These are phyloP conservation scores for Tichodroma muraria DNA, from an alignment of 2,113 vertebrate species.

Conservation along the genomic window DNA sequence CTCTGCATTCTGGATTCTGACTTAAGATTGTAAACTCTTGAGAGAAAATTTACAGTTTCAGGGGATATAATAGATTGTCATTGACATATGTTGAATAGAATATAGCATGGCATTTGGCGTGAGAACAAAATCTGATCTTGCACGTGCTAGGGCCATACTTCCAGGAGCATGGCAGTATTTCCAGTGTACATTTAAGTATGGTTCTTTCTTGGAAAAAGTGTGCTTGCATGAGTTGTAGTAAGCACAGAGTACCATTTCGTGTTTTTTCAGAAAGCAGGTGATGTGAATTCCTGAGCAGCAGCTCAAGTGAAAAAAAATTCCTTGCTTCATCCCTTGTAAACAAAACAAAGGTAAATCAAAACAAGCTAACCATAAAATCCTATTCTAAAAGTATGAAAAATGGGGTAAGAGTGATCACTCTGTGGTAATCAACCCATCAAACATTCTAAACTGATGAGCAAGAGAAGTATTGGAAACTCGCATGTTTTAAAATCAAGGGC, in stretches of 20 bases:
- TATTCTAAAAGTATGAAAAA: background rate
- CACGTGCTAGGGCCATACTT: background rate
- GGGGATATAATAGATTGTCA: background rate
- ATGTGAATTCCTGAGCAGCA: background rate
- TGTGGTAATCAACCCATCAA: background rate
- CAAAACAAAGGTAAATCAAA: background rate
- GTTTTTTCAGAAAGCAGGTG: background rate
- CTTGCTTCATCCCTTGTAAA: background rate
- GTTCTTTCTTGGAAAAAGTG: background rate
- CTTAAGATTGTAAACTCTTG: background rate
- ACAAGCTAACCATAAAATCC: background rate
- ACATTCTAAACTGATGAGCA: background rate
- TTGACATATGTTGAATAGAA: background rate
- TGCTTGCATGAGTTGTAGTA: background rate
- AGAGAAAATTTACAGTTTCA: background rate
- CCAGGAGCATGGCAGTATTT: background rate
- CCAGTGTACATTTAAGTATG: accelerated
- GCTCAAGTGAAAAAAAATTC: background rate
- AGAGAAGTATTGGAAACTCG: background rate
- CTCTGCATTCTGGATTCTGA: background rate
- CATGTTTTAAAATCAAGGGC: background rate
- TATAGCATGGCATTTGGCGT: no score
- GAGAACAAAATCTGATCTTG: background rate
- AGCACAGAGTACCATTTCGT: background rate
- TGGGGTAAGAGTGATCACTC: background rate